phyloP scores from a whole-genome alignment of 2,113 vertebrate genomes.

The Sinocyclocheilus maitianheensis region DNA sequence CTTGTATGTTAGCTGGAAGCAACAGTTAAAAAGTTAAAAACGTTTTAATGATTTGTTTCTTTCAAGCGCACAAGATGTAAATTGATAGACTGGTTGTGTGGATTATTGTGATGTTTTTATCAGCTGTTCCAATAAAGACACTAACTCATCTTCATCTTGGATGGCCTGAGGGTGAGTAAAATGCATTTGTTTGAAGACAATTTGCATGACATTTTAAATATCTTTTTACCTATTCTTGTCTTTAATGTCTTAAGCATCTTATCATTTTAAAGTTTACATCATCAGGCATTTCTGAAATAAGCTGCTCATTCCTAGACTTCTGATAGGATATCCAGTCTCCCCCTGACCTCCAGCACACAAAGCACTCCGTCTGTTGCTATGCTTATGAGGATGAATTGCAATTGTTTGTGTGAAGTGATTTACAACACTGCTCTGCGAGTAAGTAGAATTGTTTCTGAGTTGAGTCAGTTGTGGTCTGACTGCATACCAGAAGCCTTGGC shows the following conservation, averaged over 20 bases:
- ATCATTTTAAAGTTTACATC: not conserved
- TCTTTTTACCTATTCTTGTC: not conserved
- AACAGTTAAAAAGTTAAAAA: not conserved
- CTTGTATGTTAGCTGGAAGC: not conserved
- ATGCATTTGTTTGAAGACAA: not conserved
- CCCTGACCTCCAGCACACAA: slow-evolving; percentile 13
- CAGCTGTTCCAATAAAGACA: not conserved
- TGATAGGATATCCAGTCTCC: not conserved
- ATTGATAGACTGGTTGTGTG: not conserved
- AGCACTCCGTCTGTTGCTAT: slow-evolving; percentile 48
- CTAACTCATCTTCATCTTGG: not conserved
- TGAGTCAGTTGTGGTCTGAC: slow-evolving; percentile 33
- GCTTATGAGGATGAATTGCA: slow-evolving; percentile 15
- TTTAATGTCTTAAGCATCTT: not conserved
- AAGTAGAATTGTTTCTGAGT: slow-evolving; percentile 23
- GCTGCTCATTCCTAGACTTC: not conserved
- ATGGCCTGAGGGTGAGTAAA: not conserved
- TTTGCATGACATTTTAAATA: not conserved
- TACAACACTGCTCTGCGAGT: slow-evolving; percentile 23
- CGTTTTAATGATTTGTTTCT: not conserved
- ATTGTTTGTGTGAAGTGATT: slow-evolving; percentile 47
- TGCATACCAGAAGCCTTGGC: slow-evolving; percentile 7
- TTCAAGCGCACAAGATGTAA: not conserved
- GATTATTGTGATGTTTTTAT: not conserved
- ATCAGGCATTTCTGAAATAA: not conserved